Conservation (phyloP, 2,888 invertebrate genomes). For the Cryptus viduatorius region DNA sequence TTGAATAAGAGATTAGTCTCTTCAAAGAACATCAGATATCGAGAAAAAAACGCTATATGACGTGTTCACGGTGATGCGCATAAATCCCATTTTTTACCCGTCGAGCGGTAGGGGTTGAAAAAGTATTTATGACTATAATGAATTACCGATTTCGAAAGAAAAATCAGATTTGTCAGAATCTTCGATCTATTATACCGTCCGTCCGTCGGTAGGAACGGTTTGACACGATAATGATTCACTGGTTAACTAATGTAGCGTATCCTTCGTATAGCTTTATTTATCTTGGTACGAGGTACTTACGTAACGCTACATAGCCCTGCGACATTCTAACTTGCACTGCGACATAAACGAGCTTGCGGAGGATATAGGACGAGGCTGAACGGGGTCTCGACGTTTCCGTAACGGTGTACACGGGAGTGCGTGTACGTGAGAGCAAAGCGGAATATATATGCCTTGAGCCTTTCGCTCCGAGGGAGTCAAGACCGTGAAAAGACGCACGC, state of each 20-base stretch:
- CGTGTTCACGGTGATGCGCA: too few relatives aligned
- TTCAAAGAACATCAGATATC: too few relatives aligned
- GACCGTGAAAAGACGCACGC: conserved; percentile 63
- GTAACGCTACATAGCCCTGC: conserved; percentile 23
- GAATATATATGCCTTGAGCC: conserved; percentile 46
- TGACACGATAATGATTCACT: background rate
- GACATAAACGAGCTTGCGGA: conserved; percentile 35
- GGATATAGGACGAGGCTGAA: background rate
- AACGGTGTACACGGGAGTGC: background rate
- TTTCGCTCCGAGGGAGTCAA: conserved; percentile 49
- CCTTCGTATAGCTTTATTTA: conserved; percentile 8
- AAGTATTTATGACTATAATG: too few relatives aligned
- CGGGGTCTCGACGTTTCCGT: conserved; percentile 14
- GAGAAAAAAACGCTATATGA: too few relatives aligned
- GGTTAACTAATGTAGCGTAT: background rate
- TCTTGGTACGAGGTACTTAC: conserved; percentile 18
- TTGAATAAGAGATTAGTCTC: too few relatives aligned
- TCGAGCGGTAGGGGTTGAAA: too few relatives aligned
- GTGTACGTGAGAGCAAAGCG: conserved; percentile 31
- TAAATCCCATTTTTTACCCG: too few relatives aligned
- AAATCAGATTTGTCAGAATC: background rate
- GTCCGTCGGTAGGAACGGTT: background rate
- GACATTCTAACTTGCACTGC: conserved; percentile 37
- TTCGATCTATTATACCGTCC: background rate
- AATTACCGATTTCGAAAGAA: background rate